Conservation (phyloP, 2,797 vertebrate species). For the Artibeus jamaicensis region DNA sequence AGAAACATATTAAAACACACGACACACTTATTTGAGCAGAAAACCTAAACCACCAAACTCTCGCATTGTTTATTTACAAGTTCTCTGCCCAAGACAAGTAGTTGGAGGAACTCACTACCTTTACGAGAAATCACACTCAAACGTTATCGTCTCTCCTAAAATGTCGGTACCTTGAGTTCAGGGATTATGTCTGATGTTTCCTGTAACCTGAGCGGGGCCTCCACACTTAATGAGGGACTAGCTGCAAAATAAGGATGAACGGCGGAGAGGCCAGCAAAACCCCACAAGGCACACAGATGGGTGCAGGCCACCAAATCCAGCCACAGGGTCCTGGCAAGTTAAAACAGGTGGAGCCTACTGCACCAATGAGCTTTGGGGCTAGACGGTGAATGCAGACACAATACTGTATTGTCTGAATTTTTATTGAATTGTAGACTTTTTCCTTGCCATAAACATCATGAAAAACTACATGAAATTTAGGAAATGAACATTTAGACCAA, state of each 20-base stretch:
- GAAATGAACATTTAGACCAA: neutral
- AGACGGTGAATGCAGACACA: neutral
- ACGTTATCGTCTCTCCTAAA: neutral
- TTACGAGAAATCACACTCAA: neutral
- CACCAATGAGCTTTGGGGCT: neutral
- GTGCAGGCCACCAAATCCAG: neutral
- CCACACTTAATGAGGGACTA: fast-evolving
- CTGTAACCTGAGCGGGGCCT: neutral
- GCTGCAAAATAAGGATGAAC: neutral
- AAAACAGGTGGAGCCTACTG: neutral
- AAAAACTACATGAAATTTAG: neutral
- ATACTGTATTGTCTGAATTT: neutral
- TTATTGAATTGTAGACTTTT: neutral
- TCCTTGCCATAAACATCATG: neutral
- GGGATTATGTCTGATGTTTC: neutral
- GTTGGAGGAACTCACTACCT: neutral
- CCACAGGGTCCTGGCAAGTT: too few species aligned
- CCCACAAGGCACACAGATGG: neutral
- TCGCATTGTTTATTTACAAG: neutral
- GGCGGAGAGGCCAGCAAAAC: neutral
- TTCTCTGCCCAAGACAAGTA: neutral
- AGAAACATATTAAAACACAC: neutral
- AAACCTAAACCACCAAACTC: neutral
- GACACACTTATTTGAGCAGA: neutral
- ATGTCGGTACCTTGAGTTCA: neutral